These are phyloP conservation scores for Macaria notata DNA, from an alignment of 2,888 invertebrate genomes.

Conservation along the genomic window DNA sequence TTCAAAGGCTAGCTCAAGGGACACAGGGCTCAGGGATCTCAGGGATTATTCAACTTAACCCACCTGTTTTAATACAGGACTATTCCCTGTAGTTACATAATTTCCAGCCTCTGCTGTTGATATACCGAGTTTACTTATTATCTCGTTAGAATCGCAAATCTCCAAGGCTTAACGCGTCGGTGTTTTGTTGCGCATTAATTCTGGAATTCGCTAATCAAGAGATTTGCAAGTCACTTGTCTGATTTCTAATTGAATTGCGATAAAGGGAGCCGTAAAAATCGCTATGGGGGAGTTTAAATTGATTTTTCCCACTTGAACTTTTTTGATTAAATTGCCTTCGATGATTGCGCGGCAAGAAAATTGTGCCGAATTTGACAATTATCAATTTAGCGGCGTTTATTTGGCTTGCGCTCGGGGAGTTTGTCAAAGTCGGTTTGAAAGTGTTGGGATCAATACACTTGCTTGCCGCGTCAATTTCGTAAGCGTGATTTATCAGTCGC, in stretches of 20 bases:
- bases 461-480: background rate
- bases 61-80: constrained; percentile 55
- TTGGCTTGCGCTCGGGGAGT: constrained; percentile 3
- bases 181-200: constrained; percentile 24
- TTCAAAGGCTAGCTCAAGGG: constrained; percentile 44
- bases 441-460: background rate
- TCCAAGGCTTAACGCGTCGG: constrained; percentile 34
- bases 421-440: no score
- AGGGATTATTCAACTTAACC: constrained; percentile 51
- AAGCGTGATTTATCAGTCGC: constrained; percentile 18
- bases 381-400: constrained; percentile 7
- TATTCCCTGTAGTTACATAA: constrained; percentile 52
- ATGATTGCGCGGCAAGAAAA: constrained; percentile 6
- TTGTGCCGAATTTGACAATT: constrained; percentile 11
- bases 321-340: constrained; percentile 16
- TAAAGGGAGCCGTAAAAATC: constrained; percentile 48
- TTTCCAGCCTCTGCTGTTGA: constrained; percentile 46
- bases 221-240: constrained; percentile 19
- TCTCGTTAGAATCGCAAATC: constrained; percentile 31
- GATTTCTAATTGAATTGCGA: constrained; percentile 27
- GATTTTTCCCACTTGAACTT: constrained; percentile 19
- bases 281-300: constrained; percentile 15
- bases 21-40: constrained; percentile 44
- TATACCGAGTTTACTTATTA: constrained; percentile 36
- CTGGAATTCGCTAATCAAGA: constrained; percentile 11